phyloP scores from a whole-genome alignment of 37 sponge, comb jelly and placozoan genomes.

The Corticium candelabrum region DNA sequence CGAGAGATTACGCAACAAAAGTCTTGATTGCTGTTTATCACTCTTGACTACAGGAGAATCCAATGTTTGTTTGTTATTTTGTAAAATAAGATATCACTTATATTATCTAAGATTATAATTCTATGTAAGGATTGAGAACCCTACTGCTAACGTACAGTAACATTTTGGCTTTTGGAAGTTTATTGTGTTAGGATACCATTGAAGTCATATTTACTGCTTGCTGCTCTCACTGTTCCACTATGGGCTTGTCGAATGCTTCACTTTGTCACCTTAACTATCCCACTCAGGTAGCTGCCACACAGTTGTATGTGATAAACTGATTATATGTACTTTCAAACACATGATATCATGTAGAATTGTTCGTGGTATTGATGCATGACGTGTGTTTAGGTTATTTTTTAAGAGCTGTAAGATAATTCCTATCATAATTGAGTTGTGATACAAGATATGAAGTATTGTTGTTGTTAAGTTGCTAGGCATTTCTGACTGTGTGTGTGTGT shows the following conservation, averaged over 20 bases:
- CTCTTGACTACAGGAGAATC: too few species aligned
- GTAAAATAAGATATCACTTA: too few species aligned
- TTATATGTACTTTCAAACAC: too few species aligned
- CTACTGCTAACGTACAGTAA: too few species aligned
- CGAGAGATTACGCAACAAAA: too few species aligned
- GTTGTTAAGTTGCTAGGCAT: neutral
- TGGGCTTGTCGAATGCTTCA: constrained; percentile 71
- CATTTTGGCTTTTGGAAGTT: too few species aligned
- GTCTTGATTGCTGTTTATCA: too few species aligned
- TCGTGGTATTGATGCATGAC: neutral
- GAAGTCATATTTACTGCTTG: constrained; percentile 30
- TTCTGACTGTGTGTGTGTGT: neutral
- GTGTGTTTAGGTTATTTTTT: constrained; percentile 55
- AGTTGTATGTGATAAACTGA: neutral
- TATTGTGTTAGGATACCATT: constrained; percentile 57
- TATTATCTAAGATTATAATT: too few species aligned
- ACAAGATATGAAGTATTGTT: constrained; percentile 33
- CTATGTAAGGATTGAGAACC: too few species aligned
- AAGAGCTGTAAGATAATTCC: constrained; percentile 85
- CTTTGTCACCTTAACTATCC: constrained; percentile 81
- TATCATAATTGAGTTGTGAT: constrained; percentile 72
- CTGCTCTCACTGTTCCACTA: constrained; percentile 68
- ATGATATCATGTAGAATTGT: too few species aligned
- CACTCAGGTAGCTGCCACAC: constrained; percentile 43
- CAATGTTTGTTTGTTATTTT: too few species aligned